Evolutionary conservation across 2,888 invertebrate genomes (phyloP).

Genomic region (Serrognathus titanus): DNA sequence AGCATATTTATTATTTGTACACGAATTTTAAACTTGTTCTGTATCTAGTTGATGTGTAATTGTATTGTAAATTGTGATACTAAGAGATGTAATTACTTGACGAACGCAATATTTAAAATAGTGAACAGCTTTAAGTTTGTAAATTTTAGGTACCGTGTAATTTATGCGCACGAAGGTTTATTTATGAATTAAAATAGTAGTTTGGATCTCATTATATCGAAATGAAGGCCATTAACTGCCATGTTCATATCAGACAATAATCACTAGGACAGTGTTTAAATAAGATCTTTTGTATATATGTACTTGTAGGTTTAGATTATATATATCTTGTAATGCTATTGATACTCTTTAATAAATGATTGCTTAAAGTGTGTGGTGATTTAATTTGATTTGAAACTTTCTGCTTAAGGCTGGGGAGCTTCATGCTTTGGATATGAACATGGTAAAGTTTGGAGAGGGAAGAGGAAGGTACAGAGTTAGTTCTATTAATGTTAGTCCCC

Average conservation of each 20-base stretch:
- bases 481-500: too few relatives aligned
- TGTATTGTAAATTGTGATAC: conserved; percentile 20
- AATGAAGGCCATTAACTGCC: conserved; percentile 26
- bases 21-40: conserved; percentile 1
- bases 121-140: conserved; percentile 39
- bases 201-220: conserved; percentile 24
- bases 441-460: too few relatives aligned
- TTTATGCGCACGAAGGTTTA: conserved; percentile 26
- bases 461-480: too few relatives aligned
- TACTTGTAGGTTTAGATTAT: conserved; percentile 25
- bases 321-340: conserved; percentile 42
- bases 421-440: too few relatives aligned
- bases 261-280: conserved; percentile 4
- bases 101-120: conserved; percentile 32
- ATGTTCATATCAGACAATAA: conserved; percentile 19
- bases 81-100: conserved; percentile 17
- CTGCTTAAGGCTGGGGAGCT: too few relatives aligned
- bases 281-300: conserved; percentile 18
- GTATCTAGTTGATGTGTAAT: conserved; percentile 4
- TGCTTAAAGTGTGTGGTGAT: conserved; percentile 11
- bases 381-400: too few relatives aligned
- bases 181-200: conserved; percentile 24
- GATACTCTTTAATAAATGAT: conserved; percentile 40
- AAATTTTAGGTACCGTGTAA: conserved; percentile 25
- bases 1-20: neutral